Base-by-base conservation (phyloP, 2,797 vertebrate genomes). In the Kryptopterus vitreolus region DNA sequence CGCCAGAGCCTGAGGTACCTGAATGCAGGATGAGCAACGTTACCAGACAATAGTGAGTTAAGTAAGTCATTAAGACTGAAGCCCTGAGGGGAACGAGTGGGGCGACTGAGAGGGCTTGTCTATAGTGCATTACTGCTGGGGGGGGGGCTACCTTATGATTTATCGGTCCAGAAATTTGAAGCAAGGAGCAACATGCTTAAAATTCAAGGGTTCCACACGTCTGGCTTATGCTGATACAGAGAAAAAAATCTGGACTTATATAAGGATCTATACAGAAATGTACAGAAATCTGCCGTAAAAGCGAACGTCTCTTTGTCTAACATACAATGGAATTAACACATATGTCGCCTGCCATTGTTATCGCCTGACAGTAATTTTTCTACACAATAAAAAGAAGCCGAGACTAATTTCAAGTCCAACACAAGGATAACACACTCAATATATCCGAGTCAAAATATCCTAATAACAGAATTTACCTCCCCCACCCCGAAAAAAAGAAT, bases 401-500 rank as follows among this genome's bases (percentile, higher is more conserved):
- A 13, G 76, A 69, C 76, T 82, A 85, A 87, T 59, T 79, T 85
- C 78, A 50, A 33, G 26, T 61, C 75, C 85, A 69, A 75, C 71
- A 82, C 82, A 80, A 78, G 88, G 90, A 91, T 90, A 90, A 88
- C 68, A 76, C 80, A 79, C 80, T 85, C 76, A 88, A 85, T 88
- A 82, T 78, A 80, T 84, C 86, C 89, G 88, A 88, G 86, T 88
- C 86, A 90, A 91, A 90, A 92, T 91, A 89, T 89, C 89, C 85
- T 90, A 87, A 87, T 91, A 89, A 91, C 87, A 88, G 86, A 89
- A 89, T 85, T 87, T 86, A n/a, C n/a, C n/a, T n/a, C n/a, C n/a
- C n/a, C n/a, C n/a, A n/a, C n/a, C n/a, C n/a, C n/a, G 88, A 90
- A 91, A 62, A 43, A 88, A 85, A 24, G 63, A 31, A 4, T 70